These are phyloP conservation scores for Palythoa grandiflora DNA, from an alignment of 92 coral and sea anemone species.

Conservation along the genomic window DNA sequence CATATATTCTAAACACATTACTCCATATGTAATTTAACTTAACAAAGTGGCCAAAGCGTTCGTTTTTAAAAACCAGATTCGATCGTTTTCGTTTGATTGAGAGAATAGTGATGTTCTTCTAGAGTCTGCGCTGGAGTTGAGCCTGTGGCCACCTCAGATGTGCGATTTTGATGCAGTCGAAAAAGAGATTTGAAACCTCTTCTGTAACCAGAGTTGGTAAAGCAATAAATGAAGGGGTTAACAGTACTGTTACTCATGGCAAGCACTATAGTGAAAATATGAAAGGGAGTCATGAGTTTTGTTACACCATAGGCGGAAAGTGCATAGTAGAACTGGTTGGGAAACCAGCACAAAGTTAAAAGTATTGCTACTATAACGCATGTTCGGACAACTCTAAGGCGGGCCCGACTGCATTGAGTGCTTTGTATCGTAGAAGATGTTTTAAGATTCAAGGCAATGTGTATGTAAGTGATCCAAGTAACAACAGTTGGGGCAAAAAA, in stretches of 20 bases:
- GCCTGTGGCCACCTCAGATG: no score
- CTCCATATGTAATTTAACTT: no score
- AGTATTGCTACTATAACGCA: constrained; percentile 72
- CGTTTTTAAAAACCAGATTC: not conserved
- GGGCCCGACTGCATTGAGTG: constrained; percentile 21
- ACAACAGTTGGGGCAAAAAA: constrained; percentile 21
- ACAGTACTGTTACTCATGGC: constrained; percentile 78
- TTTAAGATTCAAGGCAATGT: constrained; percentile 12
- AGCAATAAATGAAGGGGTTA: constrained; percentile 80
- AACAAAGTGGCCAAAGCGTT: not conserved
- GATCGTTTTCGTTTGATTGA: not conserved
- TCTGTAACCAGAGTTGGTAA: constrained; percentile 72
- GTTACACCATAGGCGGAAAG: constrained; percentile 58
- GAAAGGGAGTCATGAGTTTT: constrained; percentile 61
- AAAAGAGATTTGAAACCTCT: constrained; percentile 53
- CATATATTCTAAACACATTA: no score
- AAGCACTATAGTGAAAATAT: constrained; percentile 66
- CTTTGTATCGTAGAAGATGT: not conserved
- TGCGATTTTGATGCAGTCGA: not conserved
- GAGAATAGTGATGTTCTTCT: not conserved
- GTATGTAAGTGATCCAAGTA: constrained; percentile 20
- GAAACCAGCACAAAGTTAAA: constrained; percentile 84
- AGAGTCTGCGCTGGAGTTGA: not conserved
- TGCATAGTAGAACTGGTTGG: constrained; percentile 79
- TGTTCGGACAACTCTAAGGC: constrained; percentile 62